Conservation (phyloP, 2,888 invertebrate genomes). For the Chesias legatella region DNA sequence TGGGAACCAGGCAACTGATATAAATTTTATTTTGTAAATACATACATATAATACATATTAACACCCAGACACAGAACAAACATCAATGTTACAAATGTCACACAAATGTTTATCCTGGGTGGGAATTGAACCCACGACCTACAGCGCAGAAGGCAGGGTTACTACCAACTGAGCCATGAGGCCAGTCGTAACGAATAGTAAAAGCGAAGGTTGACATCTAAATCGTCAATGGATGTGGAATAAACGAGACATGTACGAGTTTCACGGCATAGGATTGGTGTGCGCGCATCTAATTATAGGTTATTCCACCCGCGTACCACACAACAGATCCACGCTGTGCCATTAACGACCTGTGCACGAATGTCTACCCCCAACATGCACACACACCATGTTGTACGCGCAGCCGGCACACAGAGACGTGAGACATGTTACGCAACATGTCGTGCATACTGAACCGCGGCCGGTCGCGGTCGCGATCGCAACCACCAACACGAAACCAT, state of each 20-base stretch:
- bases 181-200: conserved; percentile 21
- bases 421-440: conserved; percentile 57
- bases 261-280: conserved; percentile 61
- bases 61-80: too few species aligned
- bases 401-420: conserved; percentile 43
- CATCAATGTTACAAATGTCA: too few species aligned
- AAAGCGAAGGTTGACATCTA: conserved; percentile 39
- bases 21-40: too few species aligned
- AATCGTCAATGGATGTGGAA: conserved; percentile 54
- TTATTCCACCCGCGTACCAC: conserved; percentile 74
- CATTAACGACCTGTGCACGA: conserved; percentile 72
- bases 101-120: too few species aligned
- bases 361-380: conserved; percentile 53
- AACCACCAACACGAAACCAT: conserved; percentile 19
- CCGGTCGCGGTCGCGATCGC: conserved; percentile 29
- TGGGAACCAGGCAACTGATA: too few species aligned
- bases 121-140: too few species aligned
- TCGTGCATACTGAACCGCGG: conserved; percentile 48
- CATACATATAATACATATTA: too few species aligned
- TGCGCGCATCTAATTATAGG: conserved; percentile 78
- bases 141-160: too few species aligned
- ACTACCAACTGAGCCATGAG: too few species aligned
- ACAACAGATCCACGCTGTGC: conserved; percentile 70
- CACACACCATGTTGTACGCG: conserved; percentile 41
- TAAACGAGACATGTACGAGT: conserved; percentile 64